Evolutionary conservation across 2,113 vertebrate genomes (phyloP), one percentile per base, ranked within the genome.

Genomic region (Chloebia gouldiae): DNA sequence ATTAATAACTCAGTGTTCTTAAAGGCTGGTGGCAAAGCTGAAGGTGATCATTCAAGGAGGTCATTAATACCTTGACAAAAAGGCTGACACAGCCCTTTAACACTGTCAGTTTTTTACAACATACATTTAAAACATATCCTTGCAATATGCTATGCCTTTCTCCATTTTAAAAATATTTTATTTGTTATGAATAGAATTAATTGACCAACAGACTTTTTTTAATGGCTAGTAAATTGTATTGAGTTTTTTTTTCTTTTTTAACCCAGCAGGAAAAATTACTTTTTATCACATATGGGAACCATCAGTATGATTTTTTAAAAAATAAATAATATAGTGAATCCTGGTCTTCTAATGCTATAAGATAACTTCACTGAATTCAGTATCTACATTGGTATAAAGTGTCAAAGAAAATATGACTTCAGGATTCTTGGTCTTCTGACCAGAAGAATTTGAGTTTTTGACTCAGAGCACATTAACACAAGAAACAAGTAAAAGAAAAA

Each of bases 11-110:
- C 63, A 27, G 40, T 82, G 23, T 51, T 73, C 37, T 95, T 85
- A 94, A 85, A 78, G 47, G 28, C 81, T 90, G 23, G 35, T 95
- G 57, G 90, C 47, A 94, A 96, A 95, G 72, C 86, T 65, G 35
- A 95, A 94, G 76, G 76, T 95, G 37, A 71, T 94, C 81, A 95
- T 85, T 93, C 57, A 95, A 91, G 28, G 33, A 88, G 47, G 23
- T 93, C 35, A 84, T 96, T 97, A 97, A 65, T 24, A 72, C 30
- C 12, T 77, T 49, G 51, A 40, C 86, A 92, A 86, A 89, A 88
- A 24, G 13, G 10, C 6, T 1, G 11, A 37, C 6, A 14, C 3
- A 95, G 57, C 10, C 28, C 4, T 44, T 60, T 59, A 63, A 49
- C 8, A 16, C 51, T 47, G 40, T 37, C 13, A 81, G 3, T 31